phyloP scores from a whole-genome alignment of 2,888 invertebrate species.

The Erpobdella octoculata region DNA sequence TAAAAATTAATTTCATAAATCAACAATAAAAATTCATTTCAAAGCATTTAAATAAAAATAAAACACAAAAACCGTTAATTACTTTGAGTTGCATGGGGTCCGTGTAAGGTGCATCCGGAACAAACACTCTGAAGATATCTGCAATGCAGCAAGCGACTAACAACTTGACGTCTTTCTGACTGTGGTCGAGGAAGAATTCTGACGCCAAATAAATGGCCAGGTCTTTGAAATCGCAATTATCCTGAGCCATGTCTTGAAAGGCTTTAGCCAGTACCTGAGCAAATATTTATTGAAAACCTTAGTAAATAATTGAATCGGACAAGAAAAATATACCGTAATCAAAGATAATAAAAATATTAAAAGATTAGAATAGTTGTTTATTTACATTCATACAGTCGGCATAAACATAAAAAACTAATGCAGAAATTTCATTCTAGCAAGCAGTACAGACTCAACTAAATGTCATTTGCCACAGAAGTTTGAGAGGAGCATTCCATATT shows the following conservation, averaged over 20 bases:
- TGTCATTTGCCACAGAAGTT: too few relatives aligned
- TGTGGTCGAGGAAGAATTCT: conserved; percentile 81
- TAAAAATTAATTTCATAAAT: neutral
- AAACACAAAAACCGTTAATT: conserved; percentile 10
- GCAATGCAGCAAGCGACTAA: conserved; percentile 94
- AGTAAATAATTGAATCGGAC: too few relatives aligned
- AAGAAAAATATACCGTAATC: too few relatives aligned
- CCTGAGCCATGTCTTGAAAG: conserved; percentile 84
- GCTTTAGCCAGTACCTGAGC: conserved; percentile 65
- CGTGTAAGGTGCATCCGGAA: conserved; percentile 94
- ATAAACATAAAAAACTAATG: too few relatives aligned
- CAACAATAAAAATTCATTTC: neutral
- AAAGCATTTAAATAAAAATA: conserved; percentile 9
- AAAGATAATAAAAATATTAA: too few relatives aligned
- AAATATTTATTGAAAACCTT: neutral
- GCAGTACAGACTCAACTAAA: too few relatives aligned
- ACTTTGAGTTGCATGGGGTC: conserved; percentile 82
- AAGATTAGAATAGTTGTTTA: too few relatives aligned
- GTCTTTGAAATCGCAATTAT: conserved; percentile 69
- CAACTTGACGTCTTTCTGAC: conserved; percentile 82
- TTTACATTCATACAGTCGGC: too few relatives aligned
- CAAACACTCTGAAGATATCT: conserved; percentile 88
- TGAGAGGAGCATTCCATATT: too few relatives aligned
- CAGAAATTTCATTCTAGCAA: too few relatives aligned
- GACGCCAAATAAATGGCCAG: conserved; percentile 84